Conservation (phyloP, 2,113 vertebrate genomes). For the Gnathonemus echidnorhynchus region DNA sequence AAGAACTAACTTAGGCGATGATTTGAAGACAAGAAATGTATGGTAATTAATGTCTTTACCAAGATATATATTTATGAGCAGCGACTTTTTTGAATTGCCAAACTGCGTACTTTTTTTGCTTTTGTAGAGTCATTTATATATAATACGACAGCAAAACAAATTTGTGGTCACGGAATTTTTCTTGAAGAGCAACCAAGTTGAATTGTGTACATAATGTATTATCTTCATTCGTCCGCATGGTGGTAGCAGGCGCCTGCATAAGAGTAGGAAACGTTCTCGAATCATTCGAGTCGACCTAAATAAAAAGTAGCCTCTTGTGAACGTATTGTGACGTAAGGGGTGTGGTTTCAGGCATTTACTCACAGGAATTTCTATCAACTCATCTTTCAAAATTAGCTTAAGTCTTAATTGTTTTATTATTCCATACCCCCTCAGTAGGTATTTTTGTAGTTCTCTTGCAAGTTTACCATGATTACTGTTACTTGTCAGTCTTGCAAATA, state of each 20-base stretch:
- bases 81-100: not conserved
- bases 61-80: not conserved
- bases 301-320: not conserved
- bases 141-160: not conserved
- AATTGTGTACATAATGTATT: not conserved
- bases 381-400: not conserved
- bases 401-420: not conserved
- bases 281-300: not conserved
- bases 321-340: not conserved
- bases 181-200: not conserved
- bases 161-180: not conserved
- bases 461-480: not conserved
- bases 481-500: not conserved
- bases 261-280: not conserved
- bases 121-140: not conserved
- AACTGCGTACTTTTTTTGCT: not conserved
- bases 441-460: not conserved
- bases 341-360: not conserved
- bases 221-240: slow-evolving; percentile 5
- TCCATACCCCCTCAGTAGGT: not conserved
- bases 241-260: slow-evolving; percentile 9
- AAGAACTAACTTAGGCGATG: not conserved
- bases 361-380: not conserved
- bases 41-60: not conserved
- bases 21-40: not conserved